Evolutionary conservation across 2,888 invertebrate genomes (phyloP).

Genomic region (Syrista parreyssii): DNA sequence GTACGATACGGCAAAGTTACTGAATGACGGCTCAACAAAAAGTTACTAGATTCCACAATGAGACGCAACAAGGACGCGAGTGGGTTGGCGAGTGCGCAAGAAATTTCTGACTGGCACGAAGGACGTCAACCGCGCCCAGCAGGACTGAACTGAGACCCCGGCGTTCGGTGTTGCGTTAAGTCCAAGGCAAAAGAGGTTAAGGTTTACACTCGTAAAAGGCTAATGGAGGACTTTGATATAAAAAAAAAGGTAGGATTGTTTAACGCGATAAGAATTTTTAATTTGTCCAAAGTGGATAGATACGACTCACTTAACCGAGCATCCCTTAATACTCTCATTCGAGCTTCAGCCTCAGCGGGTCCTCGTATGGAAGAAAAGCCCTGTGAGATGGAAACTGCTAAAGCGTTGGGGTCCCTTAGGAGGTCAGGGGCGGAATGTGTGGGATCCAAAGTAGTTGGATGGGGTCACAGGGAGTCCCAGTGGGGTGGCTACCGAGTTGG

Average conservation of each 20-base stretch:
- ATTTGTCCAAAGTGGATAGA: neutral
- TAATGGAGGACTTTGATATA: neutral
- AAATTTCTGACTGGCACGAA: neutral
- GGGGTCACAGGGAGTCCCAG: neutral
- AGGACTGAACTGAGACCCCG: neutral
- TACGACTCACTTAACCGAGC: neutral
- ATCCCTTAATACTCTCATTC: neutral
- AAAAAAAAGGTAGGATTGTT: neutral
- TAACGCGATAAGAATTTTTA: neutral
- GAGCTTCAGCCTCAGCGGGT: neutral
- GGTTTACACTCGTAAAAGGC: neutral
- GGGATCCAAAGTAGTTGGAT: neutral
- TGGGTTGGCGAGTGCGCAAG: neutral
- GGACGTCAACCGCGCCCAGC: neutral
- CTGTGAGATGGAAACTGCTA: neutral
- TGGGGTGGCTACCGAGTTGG: neutral
- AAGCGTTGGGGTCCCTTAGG: neutral
- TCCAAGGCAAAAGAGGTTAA: neutral
- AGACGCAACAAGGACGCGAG: neutral
- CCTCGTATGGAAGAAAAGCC: neutral
- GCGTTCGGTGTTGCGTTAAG: neutral
- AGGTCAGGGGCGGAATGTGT: neutral
- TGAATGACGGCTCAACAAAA: neutral
- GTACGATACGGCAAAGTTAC: neutral
- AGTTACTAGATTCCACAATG: neutral